Evolutionary conservation across 2,888 invertebrate species (phyloP), one percentile per base, ranked within the genome.

Genomic region (Aquatica leii): DNA sequence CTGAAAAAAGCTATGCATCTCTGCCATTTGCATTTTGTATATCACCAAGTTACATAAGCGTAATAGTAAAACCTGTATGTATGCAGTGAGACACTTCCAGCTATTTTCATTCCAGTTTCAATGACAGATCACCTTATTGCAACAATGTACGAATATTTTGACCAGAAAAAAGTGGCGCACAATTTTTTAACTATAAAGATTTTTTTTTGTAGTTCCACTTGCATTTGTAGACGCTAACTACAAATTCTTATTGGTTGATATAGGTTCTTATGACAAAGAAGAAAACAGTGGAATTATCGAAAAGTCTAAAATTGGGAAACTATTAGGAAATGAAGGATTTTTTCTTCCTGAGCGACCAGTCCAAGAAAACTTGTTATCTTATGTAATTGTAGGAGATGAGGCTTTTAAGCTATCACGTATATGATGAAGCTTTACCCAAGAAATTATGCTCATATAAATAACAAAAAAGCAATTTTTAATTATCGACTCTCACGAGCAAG

Each of bases 201-300:
- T 51, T 3, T 51, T 53, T 20, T 51, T 24, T 24, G 15, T 51
- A n/a, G 21, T 55, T n/a, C n/a, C n/a, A 12, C 21, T 55, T 1
- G 55, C 55, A 2, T 43, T 43, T 18, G 55, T 55, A 24, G 55
- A 55, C 43, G 43, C 55, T n/a, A n/a, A 55, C 24, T 55, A 55
- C 17, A 43, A 55, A 24, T 55, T 55, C 15, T 43, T 55, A 17
- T 1, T 14, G 3, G 43, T 55, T 3, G 43, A 55, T 24, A 49
- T 57, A n/a, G 57, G 57, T 11, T 62, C 62, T 1, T 62, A 62
- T 37, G 56, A 56, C 4, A 62, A 57, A 56, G n/a, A 62, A 48
- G 49, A 48, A 8, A 12, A 37, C 5, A 37, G 37, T 9, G 11
- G 11, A 3, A 37, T 37, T n/a, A n/a, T 46, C 14, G 43, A 12